phyloP scores from a whole-genome alignment of 2,888 invertebrate species.

The Thecophora atra region DNA sequence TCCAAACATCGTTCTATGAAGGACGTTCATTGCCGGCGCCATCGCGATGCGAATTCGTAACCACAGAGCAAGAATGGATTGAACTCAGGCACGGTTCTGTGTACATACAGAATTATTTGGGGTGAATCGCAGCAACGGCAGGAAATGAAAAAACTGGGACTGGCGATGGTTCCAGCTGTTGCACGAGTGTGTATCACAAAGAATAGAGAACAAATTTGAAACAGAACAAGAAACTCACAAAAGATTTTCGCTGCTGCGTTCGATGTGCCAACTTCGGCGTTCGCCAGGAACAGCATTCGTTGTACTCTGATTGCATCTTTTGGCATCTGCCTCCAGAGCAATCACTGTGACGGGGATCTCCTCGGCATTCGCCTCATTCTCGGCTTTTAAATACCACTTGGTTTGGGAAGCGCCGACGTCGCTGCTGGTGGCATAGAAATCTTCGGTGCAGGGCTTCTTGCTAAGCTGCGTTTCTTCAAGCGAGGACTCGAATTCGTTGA shows the following conservation, averaged over 20 bases:
- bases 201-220: background rate
- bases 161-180: background rate
- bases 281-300: conserved; percentile 20
- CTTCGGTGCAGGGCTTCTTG: conserved; percentile 46
- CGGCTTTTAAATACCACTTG: conserved; percentile 57
- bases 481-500: conserved; percentile 55
- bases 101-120: conserved; percentile 1
- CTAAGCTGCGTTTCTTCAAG: conserved; percentile 43
- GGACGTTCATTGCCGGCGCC: conserved; percentile 14
- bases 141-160: background rate
- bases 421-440: conserved; percentile 50
- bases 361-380: conserved; percentile 27
- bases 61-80: conserved; percentile 18
- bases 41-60: conserved; percentile 19
- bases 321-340: background rate
- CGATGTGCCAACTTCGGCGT: conserved; percentile 47
- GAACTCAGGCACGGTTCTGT: conserved; percentile 13
- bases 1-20: too few relatives aligned
- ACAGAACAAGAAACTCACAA: conserved; percentile 38
- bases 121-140: conserved; percentile 13
- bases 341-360: conserved; percentile 8
- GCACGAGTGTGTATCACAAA: background rate
- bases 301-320: background rate
- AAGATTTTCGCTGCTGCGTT: conserved; percentile 43
- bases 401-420: conserved; percentile 46